Evolutionary conservation across 2,797 vertebrate species (phyloP).

Genomic region (Rhynchotus rufescens): DNA sequence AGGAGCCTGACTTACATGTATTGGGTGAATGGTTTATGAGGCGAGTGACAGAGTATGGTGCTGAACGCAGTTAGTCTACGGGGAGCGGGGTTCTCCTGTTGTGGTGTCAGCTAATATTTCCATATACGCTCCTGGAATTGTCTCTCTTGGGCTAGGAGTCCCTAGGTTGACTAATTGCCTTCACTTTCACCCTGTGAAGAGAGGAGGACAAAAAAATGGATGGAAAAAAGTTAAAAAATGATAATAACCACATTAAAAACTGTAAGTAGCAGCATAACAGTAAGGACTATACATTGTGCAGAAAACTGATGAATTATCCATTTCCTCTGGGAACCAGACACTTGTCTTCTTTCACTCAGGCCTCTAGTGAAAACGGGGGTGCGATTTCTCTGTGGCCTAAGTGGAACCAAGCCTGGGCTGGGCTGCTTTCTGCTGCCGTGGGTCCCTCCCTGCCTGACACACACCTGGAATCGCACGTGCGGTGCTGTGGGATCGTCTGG

Average conservation of each 20-base stretch:
- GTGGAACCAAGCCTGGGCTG: accelerated
- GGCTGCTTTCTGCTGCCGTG: not conserved
- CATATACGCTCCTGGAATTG: constrained; percentile 44
- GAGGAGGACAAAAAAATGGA: not conserved
- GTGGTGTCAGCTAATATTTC: constrained; percentile 46
- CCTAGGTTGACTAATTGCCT: constrained; percentile 33
- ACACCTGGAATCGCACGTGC: not conserved
- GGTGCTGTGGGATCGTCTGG: too few species aligned
- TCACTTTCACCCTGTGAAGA: constrained; percentile 63
- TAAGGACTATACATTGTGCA: not conserved
- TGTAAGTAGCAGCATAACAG: not conserved
- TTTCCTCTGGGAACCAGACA: not conserved
- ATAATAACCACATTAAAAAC: not conserved
- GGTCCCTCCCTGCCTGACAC: too few species aligned
- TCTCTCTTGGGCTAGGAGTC: not conserved
- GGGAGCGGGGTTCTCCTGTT: constrained; percentile 40
- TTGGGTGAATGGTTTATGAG: not conserved
- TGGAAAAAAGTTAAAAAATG: not conserved
- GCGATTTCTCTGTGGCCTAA: not conserved
- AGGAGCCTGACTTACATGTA: constrained; percentile 13
- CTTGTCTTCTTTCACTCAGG: not conserved
- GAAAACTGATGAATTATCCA: not conserved
- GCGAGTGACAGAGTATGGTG: constrained; percentile 53
- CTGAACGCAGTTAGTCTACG: constrained; percentile 33
- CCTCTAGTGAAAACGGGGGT: accelerated